These are phyloP conservation scores for Tetragonula clypearis DNA, from an alignment of 1,140 invertebrate species.

Conservation along the genomic window DNA sequence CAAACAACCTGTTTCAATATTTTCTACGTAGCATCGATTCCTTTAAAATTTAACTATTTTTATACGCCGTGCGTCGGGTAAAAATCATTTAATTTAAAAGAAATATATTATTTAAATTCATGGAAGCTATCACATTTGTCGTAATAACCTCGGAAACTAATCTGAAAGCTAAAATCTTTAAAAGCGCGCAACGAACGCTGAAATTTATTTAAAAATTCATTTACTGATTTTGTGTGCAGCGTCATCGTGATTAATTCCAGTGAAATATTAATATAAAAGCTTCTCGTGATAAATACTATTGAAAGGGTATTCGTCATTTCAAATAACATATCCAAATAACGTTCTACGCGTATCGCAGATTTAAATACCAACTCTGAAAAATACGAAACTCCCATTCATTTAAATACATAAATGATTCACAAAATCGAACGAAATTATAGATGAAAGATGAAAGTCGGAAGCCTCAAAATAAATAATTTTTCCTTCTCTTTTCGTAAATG, in stretches of 20 bases:
- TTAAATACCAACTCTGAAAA: neutral
- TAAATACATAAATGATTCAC: neutral
- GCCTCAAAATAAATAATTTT: neutral
- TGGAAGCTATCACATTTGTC: neutral
- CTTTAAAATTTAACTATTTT: neutral
- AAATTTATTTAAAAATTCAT: neutral
- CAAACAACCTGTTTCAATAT: neutral
- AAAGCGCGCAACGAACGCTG: neutral
- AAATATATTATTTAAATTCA: neutral
- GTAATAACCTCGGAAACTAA: neutral
- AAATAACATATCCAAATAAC: neutral
- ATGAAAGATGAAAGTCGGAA: neutral
- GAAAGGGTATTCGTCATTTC: neutral
- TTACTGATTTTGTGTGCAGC: neutral
- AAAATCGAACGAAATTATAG: neutral
- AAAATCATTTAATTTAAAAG: neutral
- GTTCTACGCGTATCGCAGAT: neutral
- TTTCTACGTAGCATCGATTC: neutral
- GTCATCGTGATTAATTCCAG: neutral
- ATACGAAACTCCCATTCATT: neutral
- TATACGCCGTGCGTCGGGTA: no score
- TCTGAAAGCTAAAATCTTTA: neutral
- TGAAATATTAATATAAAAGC: neutral
- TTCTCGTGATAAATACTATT: neutral
- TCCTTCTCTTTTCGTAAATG: neutral